A percentile compares a stretch with the other conserved stretches of the same genome.
These are phyloP conservation scores for Pogonocichla stellata DNA, from an alignment of 2,113 vertebrate genomes.

Conservation along the genomic window DNA sequence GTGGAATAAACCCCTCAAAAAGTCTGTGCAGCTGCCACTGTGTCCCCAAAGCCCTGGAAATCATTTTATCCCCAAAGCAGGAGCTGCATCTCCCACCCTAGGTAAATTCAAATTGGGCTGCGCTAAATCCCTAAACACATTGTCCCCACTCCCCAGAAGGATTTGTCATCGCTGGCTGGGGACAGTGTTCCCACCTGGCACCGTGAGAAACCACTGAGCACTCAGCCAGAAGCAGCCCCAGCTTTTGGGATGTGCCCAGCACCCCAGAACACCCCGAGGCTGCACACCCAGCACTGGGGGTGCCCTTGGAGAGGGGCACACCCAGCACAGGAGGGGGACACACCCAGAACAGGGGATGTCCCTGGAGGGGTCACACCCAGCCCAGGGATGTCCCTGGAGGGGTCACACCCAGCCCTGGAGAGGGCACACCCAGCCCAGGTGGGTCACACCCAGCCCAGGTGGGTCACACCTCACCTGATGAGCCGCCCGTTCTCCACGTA, in stretches of 20 bases:
- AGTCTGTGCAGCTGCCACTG: not conserved
- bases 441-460: too few relatives aligned
- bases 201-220: not conserved
- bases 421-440: too few relatives aligned
- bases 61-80: fast-evolving
- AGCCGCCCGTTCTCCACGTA: constrained; percentile 96
- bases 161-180: fast-evolving
- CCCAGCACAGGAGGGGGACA: too few relatives aligned
- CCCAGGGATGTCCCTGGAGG: too few relatives aligned
- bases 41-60: not conserved
- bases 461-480: constrained; percentile 81
- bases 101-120: not conserved
- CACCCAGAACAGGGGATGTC: too few relatives aligned
- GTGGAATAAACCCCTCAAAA: fast-evolving
- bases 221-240: not conserved
- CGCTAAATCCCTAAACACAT: fast-evolving
- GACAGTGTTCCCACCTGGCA: not conserved
- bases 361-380: too few relatives aligned
- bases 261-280: not conserved
- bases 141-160: fast-evolving
- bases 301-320: fast-evolving
- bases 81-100: not conserved
- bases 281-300: fast-evolving
- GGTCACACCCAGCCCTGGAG: too few relatives aligned
- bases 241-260: not conserved